Base-by-base conservation (phyloP, 2,113 vertebrate genomes). In the Aramus guarauna region DNA sequence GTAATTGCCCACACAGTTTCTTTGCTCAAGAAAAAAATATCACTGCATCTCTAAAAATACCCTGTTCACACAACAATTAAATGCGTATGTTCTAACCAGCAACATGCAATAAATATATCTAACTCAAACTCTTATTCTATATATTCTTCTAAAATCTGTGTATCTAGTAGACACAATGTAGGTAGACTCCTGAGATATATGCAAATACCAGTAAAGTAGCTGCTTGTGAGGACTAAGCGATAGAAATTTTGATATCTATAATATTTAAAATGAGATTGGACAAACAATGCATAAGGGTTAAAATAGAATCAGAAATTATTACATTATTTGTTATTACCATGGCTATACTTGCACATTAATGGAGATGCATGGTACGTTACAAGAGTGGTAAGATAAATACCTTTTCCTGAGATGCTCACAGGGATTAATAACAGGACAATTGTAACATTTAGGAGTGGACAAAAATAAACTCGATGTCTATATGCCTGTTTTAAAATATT, bases 31-130 rank as follows among this genome's bases (percentile, higher is more conserved):
- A 32, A 76, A 90, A 87, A 86, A 47, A 41, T 8, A 85, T 15
- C n/a, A 60, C 24, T 52, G 30, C 47, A 59, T 71, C 29, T 94
- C 85, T 93, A 90, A 82, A n/a, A 83, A 88, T 36, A 63, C 3
- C 23, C 32, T 80, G 26, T 89, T 84, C 77, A 85, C 69, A 78
- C 20, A 56, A 89, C 59, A 89, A 29, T 50, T 79, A 88, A 80
- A 90, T 16, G 83, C 0, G 0, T 37, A 36, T 86, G 36, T 19
- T 81, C 69, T 83, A 93, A 91, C 3, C 13, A 81, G n/a, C 6
- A 36, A 37, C 82, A 89, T 48, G 19, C 36, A 91, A 94, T 85
- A 95, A 94, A 88, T 92, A 91, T 21, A 89, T 48, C 47, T 77
- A 85, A 30, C 23, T 64, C 19, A 82, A 86, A 84, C 87, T 63